Evolutionary conservation across 2,113 vertebrate genomes (phyloP).

Genomic region (Hipposideros armiger): DNA sequence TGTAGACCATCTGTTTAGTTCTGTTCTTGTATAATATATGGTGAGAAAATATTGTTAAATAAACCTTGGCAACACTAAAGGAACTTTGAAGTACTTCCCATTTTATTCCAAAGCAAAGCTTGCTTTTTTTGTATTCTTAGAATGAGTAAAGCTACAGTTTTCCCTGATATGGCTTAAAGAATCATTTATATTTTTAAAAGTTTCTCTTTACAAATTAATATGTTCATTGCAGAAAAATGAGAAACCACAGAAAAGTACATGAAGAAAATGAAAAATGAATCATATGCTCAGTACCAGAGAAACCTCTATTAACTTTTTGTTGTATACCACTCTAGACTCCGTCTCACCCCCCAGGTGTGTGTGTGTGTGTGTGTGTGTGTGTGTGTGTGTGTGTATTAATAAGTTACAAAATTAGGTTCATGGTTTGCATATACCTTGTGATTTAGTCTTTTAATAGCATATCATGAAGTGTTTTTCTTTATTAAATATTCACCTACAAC

Average conservation of each 20-base stretch:
- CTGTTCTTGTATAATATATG: conserved; percentile 85
- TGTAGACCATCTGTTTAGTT: conserved; percentile 84
- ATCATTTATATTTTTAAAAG: conserved; percentile 36
- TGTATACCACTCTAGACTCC: background rate
- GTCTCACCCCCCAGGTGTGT: background rate
- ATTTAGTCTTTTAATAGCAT: conserved; percentile 36
- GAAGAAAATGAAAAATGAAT: conserved; percentile 45
- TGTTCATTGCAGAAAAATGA: conserved; percentile 52
- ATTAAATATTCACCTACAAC: conserved; percentile 49
- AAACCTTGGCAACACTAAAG: conserved; percentile 83
- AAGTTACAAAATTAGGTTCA: conserved; percentile 36
- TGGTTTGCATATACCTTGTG: background rate
- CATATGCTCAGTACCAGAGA: background rate
- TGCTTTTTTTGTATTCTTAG: conserved; percentile 67
- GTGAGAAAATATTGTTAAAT: conserved; percentile 87
- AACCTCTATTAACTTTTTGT: background rate
- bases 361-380: too few relatives aligned
- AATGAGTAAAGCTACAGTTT: conserved; percentile 71
- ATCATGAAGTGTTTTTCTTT: background rate
- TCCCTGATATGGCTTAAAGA: conserved; percentile 40
- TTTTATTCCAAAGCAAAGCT: conserved; percentile 71
- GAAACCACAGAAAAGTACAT: conserved; percentile 25
- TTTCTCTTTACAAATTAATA: conserved; percentile 59
- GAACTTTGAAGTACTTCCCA: conserved; percentile 81
- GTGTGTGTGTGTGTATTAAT: background rate